Percentiles rank a stretch among this genome's conserved stretches.
These are phyloP conservation scores for Leuciscus waleckii DNA, from an alignment of 2,797 vertebrate species.

Conservation along the genomic window DNA sequence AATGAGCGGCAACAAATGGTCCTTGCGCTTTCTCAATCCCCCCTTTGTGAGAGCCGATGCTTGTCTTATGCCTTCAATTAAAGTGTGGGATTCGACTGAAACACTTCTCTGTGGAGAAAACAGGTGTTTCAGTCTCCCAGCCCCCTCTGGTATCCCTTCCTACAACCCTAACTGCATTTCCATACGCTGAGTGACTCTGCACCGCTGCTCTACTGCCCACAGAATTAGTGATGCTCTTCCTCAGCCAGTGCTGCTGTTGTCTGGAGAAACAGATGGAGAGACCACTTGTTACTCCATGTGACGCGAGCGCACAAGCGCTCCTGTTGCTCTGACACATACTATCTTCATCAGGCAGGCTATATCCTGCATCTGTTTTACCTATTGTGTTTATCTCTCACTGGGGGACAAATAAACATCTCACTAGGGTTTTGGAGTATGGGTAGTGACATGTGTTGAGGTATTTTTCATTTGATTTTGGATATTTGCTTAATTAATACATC, in stretches of 20 bases:
- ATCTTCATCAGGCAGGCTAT: constrained; percentile 41
- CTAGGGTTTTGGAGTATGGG: constrained; percentile 21
- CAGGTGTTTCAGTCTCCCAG: constrained; percentile 57
- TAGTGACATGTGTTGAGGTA: constrained; percentile 15
- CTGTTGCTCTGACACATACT: constrained; percentile 38
- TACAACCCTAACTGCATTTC: constrained; percentile 50
- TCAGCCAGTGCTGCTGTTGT: constrained; percentile 55
- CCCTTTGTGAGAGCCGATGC: constrained; percentile 55
- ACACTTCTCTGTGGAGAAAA: constrained; percentile 63
- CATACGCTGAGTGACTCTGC: constrained; percentile 43
- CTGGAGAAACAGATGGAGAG: constrained; percentile 60
- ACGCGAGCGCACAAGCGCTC: constrained; percentile 29
- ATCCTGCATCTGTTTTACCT: constrained; percentile 32
- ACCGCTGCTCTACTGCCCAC: constrained; percentile 7
- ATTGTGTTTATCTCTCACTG: constrained; percentile 32
- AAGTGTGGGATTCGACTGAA: constrained; percentile 55
- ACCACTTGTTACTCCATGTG: constrained; percentile 57
- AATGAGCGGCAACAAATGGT: constrained; percentile 63
- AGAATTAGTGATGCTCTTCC: constrained; percentile 57
- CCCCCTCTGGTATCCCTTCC: constrained; percentile 27
- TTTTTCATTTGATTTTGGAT: not conserved
- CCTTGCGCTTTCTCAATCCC: constrained; percentile 53
- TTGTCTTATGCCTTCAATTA: constrained; percentile 60
- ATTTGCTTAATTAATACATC: not conserved
- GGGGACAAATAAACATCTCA: constrained; percentile 16